These are phyloP conservation scores for Erythrocebus patas DNA, from an alignment of 2,113 vertebrate species.

Conservation along the genomic window DNA sequence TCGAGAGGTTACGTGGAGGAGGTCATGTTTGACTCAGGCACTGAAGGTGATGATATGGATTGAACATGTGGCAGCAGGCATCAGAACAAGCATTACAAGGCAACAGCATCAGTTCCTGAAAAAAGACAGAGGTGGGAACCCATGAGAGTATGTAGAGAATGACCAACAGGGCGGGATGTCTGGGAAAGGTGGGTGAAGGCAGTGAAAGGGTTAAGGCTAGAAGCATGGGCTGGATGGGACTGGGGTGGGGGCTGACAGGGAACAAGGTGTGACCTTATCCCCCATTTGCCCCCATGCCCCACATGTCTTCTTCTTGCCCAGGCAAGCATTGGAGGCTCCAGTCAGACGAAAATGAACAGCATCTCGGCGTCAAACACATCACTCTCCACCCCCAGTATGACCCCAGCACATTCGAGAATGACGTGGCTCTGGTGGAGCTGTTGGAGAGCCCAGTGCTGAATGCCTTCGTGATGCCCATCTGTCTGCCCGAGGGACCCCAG, in stretches of 20 bases:
- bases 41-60: background rate
- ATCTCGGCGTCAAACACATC: slow-evolving; percentile 24
- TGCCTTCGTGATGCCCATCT: slow-evolving; percentile 81
- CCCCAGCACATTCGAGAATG: slow-evolving; percentile 74
- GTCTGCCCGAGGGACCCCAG: slow-evolving; percentile 66
- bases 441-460: slow-evolving; percentile 59
- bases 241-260: background rate
- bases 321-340: slow-evolving; percentile 77
- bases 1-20: background rate
- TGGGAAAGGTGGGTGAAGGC: background rate
- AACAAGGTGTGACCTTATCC: background rate
- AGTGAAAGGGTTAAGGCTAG: background rate
- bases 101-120: background rate
- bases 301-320: slow-evolving; percentile 18
- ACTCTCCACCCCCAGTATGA: slow-evolving; percentile 77
- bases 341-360: slow-evolving; percentile 77
- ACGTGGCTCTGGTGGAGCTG: slow-evolving; percentile 79
- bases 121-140: background rate
- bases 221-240: background rate
- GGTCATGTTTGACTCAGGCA: background rate
- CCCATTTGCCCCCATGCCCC: background rate
- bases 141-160: background rate
- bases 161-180: background rate
- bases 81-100: background rate
- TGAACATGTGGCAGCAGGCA: background rate